Evolutionary conservation across 2,888 invertebrate species (phyloP).

Genomic region (Polietes domitor): DNA sequence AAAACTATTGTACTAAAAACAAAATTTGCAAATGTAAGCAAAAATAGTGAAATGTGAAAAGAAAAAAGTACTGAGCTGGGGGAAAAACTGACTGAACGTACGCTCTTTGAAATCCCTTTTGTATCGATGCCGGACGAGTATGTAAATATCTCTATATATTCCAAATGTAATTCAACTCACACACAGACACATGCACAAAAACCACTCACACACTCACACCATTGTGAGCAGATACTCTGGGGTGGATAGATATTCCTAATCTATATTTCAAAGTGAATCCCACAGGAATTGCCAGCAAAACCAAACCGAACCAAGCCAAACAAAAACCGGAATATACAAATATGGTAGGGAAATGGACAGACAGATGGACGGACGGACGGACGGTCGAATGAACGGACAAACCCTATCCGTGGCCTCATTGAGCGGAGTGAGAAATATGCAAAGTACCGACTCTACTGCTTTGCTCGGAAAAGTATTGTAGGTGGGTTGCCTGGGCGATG

Average conservation of each 20-base stretch:
- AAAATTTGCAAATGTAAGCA: slow-evolving; percentile 51
- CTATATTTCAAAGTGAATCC: slow-evolving; percentile 60
- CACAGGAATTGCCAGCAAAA: slow-evolving; percentile 47
- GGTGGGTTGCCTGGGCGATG: background rate
- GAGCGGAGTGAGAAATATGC: background rate
- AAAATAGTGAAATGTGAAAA: slow-evolving; percentile 24
- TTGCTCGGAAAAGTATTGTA: background rate
- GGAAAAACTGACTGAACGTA: slow-evolving; percentile 16
- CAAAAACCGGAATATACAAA: background rate
- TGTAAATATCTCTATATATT: slow-evolving; percentile 49
- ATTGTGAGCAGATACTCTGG: slow-evolving; percentile 19
- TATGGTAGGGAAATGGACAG: slow-evolving; percentile 26
- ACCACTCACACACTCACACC: slow-evolving; percentile 11
- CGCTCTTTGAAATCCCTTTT: slow-evolving; percentile 54
- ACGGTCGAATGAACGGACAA: background rate
- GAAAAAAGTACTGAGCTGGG: background rate
- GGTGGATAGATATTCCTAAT: slow-evolving; percentile 52
- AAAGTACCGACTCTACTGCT: background rate
- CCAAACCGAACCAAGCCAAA: slow-evolving; percentile 20
- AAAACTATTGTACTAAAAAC: slow-evolving; percentile 46
- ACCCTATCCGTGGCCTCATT: background rate
- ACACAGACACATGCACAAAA: slow-evolving; percentile 4
- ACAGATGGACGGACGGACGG: background rate
- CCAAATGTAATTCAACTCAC: slow-evolving; percentile 21
- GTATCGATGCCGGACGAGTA: slow-evolving; percentile 37